Evolutionary conservation across 2,888 invertebrate genomes (phyloP).

Genomic region (Anoplius nigerrimus): DNA sequence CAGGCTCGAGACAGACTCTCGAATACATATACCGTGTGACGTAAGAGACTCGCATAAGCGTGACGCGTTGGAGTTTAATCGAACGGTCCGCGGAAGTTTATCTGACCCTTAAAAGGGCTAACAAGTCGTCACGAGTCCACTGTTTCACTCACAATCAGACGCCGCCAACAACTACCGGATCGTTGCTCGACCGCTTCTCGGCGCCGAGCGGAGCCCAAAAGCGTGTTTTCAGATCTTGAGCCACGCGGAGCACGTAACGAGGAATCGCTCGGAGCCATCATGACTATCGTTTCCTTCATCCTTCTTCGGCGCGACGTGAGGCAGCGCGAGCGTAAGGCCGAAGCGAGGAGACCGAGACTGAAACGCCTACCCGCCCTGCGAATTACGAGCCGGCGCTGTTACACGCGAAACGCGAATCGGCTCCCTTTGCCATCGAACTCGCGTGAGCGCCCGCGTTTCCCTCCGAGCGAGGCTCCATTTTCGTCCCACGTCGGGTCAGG

Average conservation of each 20-base stretch:
- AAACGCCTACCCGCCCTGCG: conserved; percentile 35
- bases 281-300: conserved; percentile 22
- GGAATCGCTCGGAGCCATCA: conserved; percentile 42
- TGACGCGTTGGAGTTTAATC: conserved; percentile 34
- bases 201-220: conserved; percentile 32
- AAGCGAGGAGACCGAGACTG: conserved; percentile 15
- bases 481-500: neutral
- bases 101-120: conserved; percentile 23
- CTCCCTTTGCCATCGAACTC: neutral
- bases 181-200: conserved; percentile 41
- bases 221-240: conserved; percentile 36
- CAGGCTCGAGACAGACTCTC: too few relatives aligned
- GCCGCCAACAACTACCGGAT: conserved; percentile 31
- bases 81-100: conserved; percentile 19
- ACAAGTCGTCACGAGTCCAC: conserved; percentile 36
- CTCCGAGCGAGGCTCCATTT: conserved; percentile 8
- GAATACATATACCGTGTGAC: too few relatives aligned
- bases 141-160: conserved; percentile 21
- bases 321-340: neutral
- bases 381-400: conserved; percentile 33
- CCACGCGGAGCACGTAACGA: conserved; percentile 45
- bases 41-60: neutral
- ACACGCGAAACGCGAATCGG: conserved; percentile 38
- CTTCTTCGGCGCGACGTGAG: neutral
- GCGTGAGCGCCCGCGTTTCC: conserved; percentile 1